Evolutionary conservation across 2,113 vertebrate genomes (phyloP).

Genomic region (Heterotis niloticus): DNA sequence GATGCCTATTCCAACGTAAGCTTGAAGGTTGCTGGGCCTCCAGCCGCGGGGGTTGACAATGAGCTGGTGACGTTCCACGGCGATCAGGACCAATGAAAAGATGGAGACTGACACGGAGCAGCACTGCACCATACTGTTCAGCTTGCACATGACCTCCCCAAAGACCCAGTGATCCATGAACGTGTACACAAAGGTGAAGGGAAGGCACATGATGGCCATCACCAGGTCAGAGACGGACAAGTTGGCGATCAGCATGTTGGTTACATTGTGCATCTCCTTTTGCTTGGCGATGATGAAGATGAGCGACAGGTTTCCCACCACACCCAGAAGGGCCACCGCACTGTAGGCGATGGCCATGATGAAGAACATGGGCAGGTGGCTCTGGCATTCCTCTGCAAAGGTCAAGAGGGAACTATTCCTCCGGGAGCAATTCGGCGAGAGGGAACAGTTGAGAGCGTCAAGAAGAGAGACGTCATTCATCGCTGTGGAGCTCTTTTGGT

Average conservation of each 20-base stretch:
- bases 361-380: conserved; percentile 40
- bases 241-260: conserved; percentile 83
- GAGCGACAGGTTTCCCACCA: conserved; percentile 76
- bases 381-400: conserved; percentile 40
- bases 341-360: conserved; percentile 78
- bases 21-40: conserved; percentile 76
- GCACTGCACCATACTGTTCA: conserved; percentile 79
- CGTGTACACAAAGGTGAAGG: conserved; percentile 81
- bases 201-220: conserved; percentile 78
- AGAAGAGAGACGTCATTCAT: conserved; percentile 26
- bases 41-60: conserved; percentile 81
- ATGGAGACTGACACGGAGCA: conserved; percentile 79
- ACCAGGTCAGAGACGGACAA: conserved; percentile 81
- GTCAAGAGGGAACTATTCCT: conserved; percentile 31
- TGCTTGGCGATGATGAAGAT: conserved; percentile 77
- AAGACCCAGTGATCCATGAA: conserved; percentile 88
- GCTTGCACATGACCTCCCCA: conserved; percentile 78
- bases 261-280: conserved; percentile 83
- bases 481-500: background rate
- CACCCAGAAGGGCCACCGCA: conserved; percentile 75
- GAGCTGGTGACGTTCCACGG: conserved; percentile 78
- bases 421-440: conserved; percentile 32
- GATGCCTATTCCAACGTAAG: conserved; percentile 71
- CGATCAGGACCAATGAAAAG: conserved; percentile 81
- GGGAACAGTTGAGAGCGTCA: conserved; percentile 40